phyloP scores from a whole-genome alignment of 2,113 vertebrate genomes.

The Shinisaurus crocodilurus region DNA sequence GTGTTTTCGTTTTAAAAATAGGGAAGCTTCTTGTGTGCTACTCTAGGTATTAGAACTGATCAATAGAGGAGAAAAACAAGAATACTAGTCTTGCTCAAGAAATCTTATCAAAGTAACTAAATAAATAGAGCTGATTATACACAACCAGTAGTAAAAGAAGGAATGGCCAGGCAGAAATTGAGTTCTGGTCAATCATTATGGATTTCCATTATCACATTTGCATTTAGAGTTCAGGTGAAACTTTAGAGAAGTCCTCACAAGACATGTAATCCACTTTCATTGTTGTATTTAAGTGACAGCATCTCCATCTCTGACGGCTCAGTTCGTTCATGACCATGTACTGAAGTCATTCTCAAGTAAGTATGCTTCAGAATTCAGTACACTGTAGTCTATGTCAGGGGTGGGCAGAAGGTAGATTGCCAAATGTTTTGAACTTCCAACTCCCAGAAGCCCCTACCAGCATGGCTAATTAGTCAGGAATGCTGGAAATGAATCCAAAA shows the following conservation, averaged over 20 bases:
- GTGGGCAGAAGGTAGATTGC: background rate
- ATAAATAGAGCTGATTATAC: background rate
- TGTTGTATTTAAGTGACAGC: background rate
- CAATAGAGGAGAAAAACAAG: slow-evolving; percentile 5
- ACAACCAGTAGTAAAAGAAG: background rate
- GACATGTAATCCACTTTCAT: background rate
- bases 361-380: background rate
- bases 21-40: slow-evolving; percentile 14
- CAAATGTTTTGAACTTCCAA: too few species aligned
- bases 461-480: too few species aligned
- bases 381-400: background rate
- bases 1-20: slow-evolving; percentile 18
- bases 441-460: too few species aligned
- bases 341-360: background rate
- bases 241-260: background rate
- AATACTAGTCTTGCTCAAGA: background rate
- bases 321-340: background rate
- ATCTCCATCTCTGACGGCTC: background rate
- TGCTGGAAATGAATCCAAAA: too few species aligned
- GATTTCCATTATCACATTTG: background rate
- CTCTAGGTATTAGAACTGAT: background rate
- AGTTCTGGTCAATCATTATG: background rate
- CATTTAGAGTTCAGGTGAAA: background rate
- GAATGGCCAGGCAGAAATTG: background rate
- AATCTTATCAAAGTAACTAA: slow-evolving; percentile 13